Evolutionary conservation across 2,888 invertebrate species (phyloP), one percentile per base, ranked within the genome.

Genomic region (Resseliella maxima): DNA sequence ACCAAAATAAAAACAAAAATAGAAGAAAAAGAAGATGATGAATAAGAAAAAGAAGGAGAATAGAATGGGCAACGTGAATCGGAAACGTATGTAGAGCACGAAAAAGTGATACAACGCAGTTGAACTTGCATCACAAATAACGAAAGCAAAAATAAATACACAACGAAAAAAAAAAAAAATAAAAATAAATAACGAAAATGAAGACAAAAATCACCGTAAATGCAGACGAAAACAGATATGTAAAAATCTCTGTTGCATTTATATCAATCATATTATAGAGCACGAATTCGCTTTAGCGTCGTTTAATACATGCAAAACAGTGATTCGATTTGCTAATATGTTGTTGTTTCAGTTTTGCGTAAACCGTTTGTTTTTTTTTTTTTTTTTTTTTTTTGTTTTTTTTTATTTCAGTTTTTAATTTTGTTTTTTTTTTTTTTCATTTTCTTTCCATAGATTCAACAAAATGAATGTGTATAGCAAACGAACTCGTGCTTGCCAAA

Each of bases 121-220:
- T 83, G 83, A 83, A 83, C 83, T 83, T 83, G 83, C 83, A 83
- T 83, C 83, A 83, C 38, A 36, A 38, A 83, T 36, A 35, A 81
- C n/a, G n/a, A n/a, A n/a, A n/a, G n/a, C n/a, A n/a, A n/a, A n/a
- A n/a, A n/a, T n/a, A n/a, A n/a, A n/a, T n/a, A n/a, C n/a, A n/a
- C n/a, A n/a, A n/a, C n/a, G n/a, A n/a, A n/a, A n/a, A n/a, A n/a
- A n/a, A n/a, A n/a, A n/a, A n/a, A n/a, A n/a, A n/a, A n/a, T n/a
- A n/a, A n/a, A n/a, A n/a, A n/a, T n/a, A n/a, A n/a, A n/a, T n/a
- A n/a, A 36, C 36, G 81, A 21, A 18, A 81, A 18, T 38, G 38
- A 38, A 83, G 36, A 83, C 38, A n/a, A 36, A 83, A 35, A 35
- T 35, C 31, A 64, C n/a, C 24, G 72, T 35, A 21, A 31, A 72